Base-by-base conservation (phyloP, 2,113 vertebrate species). In the Budorcas taxicolor region DNA sequence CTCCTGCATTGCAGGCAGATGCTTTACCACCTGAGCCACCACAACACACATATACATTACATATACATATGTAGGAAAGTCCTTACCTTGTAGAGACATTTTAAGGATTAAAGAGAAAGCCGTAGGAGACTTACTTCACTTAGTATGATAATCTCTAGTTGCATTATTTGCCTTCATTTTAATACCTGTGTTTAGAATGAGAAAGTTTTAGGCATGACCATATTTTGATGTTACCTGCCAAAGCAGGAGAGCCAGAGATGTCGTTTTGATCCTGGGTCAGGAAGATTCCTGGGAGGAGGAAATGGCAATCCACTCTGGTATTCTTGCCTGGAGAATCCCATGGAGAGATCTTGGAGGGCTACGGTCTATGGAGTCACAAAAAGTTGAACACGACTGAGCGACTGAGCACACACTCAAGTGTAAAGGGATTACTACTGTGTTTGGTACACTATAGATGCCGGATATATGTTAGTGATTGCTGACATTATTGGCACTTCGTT, bases 61-160 rank as follows among this genome's bases (percentile, higher is more conserved):
- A 89, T 53, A 21, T 21, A 71, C 5, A 17, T 47, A 27, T 87
- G 45, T 47, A 90, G 33, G 27, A 62, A 95, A 76, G 6, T 62
- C 21, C 29, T 36, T 57, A 85, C 47, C 29, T 88, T 87, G 36
- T 21, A 85, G 45, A 95, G 25, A 84, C 71, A 62, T 82, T 90
- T 87, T 76, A 95, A 87, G 11, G 21, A 83, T 84, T 78, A 93
- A 96, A 88, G 8, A 91, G 29, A 87, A 93, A 57, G 83, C n/a
- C 36, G 4, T 21, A 71, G 64, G 64, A 71, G n/a, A 23, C n/a
- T 71, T 36, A 71, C n/a, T 71, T 71, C 64, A 36, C 19, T 71
- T 71, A 23, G 64, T 36, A 36, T 36, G n/a, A 36, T 36, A 71
- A 71, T 71, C 64, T 36, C 64, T 71, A 71, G n/a, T 36, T 71